A percentile compares a stretch with the other conserved stretches of the same genome.
Evolutionary conservation across 2,888 invertebrate genomes (phyloP).

Genomic region (Tupiocoris notatus): DNA sequence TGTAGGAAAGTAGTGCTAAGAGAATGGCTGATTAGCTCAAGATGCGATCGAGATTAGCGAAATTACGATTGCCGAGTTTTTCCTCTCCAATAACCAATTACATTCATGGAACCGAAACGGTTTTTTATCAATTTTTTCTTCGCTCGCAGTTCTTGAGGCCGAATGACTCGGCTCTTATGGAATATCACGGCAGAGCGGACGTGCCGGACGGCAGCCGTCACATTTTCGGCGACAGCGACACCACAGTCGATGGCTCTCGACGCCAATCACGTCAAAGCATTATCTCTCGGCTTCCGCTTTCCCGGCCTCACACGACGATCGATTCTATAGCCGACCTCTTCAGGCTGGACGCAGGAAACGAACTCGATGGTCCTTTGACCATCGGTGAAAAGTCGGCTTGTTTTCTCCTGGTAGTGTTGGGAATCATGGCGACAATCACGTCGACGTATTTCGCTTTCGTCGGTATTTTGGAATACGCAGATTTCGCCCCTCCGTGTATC

Average conservation of each 20-base stretch:
- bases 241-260: too few species aligned
- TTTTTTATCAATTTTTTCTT: too few species aligned
- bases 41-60: too few species aligned
- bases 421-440: conserved; percentile 63
- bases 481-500: conserved; percentile 72
- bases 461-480: conserved; percentile 63
- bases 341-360: not conserved
- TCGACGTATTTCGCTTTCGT: conserved; percentile 71
- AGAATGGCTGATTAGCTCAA: too few species aligned
- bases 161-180: not conserved
- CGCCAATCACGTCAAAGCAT: not conserved
- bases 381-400: conserved; percentile 53
- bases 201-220: not conserved
- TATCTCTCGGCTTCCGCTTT: not conserved
- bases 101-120: too few species aligned
- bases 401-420: conserved; percentile 60
- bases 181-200: conserved; percentile 17
- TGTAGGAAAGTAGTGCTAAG: too few species aligned
- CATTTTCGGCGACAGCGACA: not conserved
- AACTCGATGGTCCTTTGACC: conserved; percentile 14
- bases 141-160: conserved; percentile 1
- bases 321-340: conserved; percentile 12
- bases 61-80: too few species aligned
- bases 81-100: too few species aligned
- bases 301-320: not conserved